These are phyloP conservation scores for Megaceryle alcyon DNA, from an alignment of 2,797 vertebrate species.

Conservation along the genomic window DNA sequence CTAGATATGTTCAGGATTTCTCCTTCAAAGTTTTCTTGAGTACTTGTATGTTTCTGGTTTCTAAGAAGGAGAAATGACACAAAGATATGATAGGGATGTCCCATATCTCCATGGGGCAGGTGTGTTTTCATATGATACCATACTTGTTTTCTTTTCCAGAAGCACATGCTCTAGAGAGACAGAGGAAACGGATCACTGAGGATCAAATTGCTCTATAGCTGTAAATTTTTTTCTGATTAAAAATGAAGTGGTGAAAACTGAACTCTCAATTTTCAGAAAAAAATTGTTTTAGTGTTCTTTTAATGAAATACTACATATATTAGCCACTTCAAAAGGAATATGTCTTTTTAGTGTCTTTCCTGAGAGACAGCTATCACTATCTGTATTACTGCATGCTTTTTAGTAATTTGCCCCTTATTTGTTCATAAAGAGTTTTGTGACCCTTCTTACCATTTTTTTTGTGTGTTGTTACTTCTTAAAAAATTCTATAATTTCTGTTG, in stretches of 20 bases:
- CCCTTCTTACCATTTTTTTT: background rate
- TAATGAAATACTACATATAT: background rate
- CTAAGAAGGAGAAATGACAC: background rate
- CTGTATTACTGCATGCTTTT: background rate
- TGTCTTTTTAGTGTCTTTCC: background rate
- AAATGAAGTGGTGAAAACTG: background rate
- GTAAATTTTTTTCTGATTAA: background rate
- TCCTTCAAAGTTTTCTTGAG: background rate
- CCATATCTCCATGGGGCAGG: rapidly evolving
- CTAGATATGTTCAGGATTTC: background rate
- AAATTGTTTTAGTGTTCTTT: background rate
- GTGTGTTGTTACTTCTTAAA: background rate
- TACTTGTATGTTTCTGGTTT: background rate
- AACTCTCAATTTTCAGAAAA: background rate
- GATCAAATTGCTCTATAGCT: background rate
- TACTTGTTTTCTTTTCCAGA: background rate
- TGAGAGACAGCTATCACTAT: background rate
- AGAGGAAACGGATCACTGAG: background rate
- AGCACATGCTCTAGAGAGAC: background rate
- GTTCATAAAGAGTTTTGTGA: background rate
- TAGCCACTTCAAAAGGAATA: background rate
- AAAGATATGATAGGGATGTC: background rate
- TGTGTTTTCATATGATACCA: background rate
- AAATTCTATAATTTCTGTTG: background rate
- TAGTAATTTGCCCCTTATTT: background rate